These are phyloP conservation scores for Hylaeus anthracinus DNA, from an alignment of 1,140 invertebrate species.

Conservation along the genomic window DNA sequence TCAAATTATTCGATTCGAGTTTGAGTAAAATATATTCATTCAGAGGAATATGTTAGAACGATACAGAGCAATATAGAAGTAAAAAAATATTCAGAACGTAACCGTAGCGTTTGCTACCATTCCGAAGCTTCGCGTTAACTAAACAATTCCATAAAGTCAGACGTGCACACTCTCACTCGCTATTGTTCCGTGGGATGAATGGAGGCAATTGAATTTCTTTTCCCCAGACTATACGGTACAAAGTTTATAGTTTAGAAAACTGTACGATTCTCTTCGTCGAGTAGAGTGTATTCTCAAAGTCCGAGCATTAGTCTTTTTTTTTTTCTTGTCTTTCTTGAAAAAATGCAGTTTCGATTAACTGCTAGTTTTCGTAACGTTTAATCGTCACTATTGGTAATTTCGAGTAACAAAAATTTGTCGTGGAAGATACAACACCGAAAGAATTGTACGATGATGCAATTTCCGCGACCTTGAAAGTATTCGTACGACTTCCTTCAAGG, in stretches of 20 bases:
- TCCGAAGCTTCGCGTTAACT: slow-evolving; percentile 17
- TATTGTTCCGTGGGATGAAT: slow-evolving; percentile 30
- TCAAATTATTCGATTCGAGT: too few relatives aligned
- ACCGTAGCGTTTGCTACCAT: not conserved
- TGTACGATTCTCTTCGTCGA: not conserved
- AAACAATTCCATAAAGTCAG: slow-evolving; percentile 27
- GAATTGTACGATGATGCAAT: slow-evolving; percentile 3
- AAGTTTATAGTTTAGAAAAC: not conserved
- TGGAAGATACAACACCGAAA: slow-evolving; percentile 1
- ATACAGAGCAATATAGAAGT: too few relatives aligned
- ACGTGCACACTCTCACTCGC: not conserved
- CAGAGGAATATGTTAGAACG: too few relatives aligned
- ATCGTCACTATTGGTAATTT: not conserved
- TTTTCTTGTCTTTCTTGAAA: too few relatives aligned
- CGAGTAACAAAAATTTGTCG: not conserved
- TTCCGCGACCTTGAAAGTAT: slow-evolving; percentile 9
- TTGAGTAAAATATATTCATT: too few relatives aligned
- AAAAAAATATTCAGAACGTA: too few relatives aligned
- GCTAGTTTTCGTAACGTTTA: too few relatives aligned
- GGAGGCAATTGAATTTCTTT: slow-evolving; percentile 27
- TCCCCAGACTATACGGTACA: not conserved
- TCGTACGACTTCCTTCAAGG: slow-evolving; percentile 10
- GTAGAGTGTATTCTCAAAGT: not conserved
- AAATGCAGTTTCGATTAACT: not conserved
- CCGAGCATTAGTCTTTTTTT: too few relatives aligned